Evolutionary conservation across 2,113 vertebrate species (phyloP), one percentile per base, ranked within the genome.

Genomic region (Tetrax tetrax): DNA sequence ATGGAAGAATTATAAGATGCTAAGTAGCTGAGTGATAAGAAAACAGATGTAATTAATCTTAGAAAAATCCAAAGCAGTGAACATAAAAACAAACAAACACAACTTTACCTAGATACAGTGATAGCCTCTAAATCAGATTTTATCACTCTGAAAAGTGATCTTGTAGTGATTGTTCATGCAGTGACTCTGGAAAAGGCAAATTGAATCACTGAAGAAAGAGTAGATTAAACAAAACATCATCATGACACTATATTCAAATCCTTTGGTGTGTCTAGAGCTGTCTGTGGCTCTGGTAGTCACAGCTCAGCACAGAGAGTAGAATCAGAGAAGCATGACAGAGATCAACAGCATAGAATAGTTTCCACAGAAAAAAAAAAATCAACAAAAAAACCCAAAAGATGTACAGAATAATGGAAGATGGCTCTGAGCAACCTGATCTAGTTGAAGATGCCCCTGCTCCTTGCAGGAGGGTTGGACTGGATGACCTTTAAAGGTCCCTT

Each of bases 121-220:
- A 94, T 68, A 81, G 38, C 11, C 53, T 90, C 61, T 79, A 91
- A 95, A 87, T 50, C 25, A 95, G 48, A 79, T 93, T 90, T 93
- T 79, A 72, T 14, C 47, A 48, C 48, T 33, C 21, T 75, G 48
- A 75, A 78, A 75, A 82, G 63, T 85, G 56, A 64, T 82, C 35
- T 79, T 53, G 23, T n/a, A 64, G 22, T 51, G 54, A 60, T 29
- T 72, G 23, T 29, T 86, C 24, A 18, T 80, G 35, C 18, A 85
- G 18, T 3, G 1, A 72, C 45, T 71, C 69, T 71, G 24, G 25
- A 82, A 93, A 75, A 79, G 12, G 33, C 45, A 90, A 90, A 90
- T 0, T 47, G 45, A 87, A 89, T 83, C 35, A 57, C 38, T 65
- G 59, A 68, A 74, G 33, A 79, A 94, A 31, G 21, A 70, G 20